Base-by-base conservation (phyloP, 2,888 invertebrate species). In the Cephus spinipes region DNA sequence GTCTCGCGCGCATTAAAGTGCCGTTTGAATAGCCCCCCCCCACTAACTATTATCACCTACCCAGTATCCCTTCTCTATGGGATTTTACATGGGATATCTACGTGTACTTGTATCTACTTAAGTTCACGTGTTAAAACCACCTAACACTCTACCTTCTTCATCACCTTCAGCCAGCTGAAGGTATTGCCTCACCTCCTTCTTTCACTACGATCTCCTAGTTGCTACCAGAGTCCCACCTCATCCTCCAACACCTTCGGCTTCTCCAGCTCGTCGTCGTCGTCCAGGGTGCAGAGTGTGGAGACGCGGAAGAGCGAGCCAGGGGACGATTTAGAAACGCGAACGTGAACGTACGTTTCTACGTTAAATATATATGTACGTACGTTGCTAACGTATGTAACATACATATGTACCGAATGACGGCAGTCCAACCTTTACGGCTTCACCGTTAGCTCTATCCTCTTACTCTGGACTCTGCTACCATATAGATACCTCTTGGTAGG, bases 1-100 rank as follows among this genome's bases (percentile, higher is more conserved):
- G 79, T 83, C 81, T 81, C 73, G 78, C 78, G 74, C 69, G 76
- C 78, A 78, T 84, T 84, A 84, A 82, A 80, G 80, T 76, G 77
- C 76, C 76, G 78, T 77, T 73, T 79, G 79, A 83, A 80, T 81
- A 76, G 74, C 71, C 12, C 1, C 12, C n/a, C n/a, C 71, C 31
- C 31, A 31, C 12, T 71, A 31, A 32, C 71, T 15, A 12, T 30
- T 31, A 71, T 71, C 71, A 23, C 32, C 33, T 71, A 32, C 15
- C 31, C 71, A 71, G 23, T 33, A 32, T 71, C 33, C 32, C 4
- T 71, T 33, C 31, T 55, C 55, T 23, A 23, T 55, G 55, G 23
- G 9, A 55, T 23, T 55, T 55, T 23, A 55, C 23, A 55, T 55
- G 55, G 55, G 55, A 55, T 9, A 55, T 55, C 55, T 23, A 55